Evolutionary conservation across 1,140 invertebrate genomes (phyloP).

Genomic region (Aphidius ervi): DNA sequence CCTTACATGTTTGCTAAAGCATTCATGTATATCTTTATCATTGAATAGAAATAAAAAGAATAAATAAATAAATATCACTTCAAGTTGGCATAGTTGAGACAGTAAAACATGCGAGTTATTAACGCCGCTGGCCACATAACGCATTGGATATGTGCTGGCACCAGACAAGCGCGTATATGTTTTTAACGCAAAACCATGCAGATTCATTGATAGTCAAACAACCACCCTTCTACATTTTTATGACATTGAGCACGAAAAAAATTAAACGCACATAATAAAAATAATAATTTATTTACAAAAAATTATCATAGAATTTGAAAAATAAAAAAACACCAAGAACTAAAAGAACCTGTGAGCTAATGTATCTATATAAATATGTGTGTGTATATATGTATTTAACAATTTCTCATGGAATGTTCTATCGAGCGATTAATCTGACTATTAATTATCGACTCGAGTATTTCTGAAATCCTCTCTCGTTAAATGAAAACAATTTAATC

Average conservation of each 20-base stretch:
- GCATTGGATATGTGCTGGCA: constrained; percentile 18
- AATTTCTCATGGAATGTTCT: constrained; percentile 23
- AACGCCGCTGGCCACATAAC: constrained; percentile 14
- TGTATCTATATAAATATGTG: background rate
- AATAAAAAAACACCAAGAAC: constrained; percentile 9
- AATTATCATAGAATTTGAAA: background rate
- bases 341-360: background rate
- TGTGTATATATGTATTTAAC: background rate
- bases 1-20: background rate
- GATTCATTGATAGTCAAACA: constrained; percentile 39
- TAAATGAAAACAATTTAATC: too few species aligned
- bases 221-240: constrained; percentile 2
- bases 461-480: too few species aligned
- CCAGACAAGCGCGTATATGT: constrained; percentile 17
- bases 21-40: constrained; percentile 6
- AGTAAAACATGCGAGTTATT: constrained; percentile 20
- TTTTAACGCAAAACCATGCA: constrained; percentile 21
- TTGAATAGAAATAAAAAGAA: background rate
- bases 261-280: background rate
- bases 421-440: constrained; percentile 42
- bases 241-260: background rate
- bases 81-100: constrained; percentile 16
- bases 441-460: constrained; percentile 37
- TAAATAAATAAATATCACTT: constrained; percentile 4
- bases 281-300: too few species aligned